phyloP scores from a whole-genome alignment of 2,113 vertebrate genomes.

The Mesocricetus auratus region DNA sequence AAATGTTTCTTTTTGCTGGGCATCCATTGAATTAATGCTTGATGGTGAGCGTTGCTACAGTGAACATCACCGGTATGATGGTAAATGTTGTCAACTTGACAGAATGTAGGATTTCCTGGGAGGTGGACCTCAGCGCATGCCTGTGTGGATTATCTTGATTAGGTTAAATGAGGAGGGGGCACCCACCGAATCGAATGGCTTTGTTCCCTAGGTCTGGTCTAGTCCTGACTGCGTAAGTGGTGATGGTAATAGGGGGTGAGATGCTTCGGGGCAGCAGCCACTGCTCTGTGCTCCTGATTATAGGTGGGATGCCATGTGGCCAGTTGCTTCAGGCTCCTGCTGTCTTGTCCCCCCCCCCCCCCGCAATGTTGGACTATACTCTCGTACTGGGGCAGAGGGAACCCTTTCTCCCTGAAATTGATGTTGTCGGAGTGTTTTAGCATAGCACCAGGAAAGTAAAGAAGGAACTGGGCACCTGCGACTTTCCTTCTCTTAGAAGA shows the following conservation, averaged over 20 bases:
- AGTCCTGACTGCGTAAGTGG: background rate
- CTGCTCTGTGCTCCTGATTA: background rate
- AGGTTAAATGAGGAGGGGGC: background rate
- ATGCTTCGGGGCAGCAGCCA: background rate
- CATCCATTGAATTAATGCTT: background rate
- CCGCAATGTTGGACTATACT: background rate
- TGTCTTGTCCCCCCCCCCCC: background rate
- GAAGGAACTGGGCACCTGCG: background rate
- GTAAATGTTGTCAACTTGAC: background rate
- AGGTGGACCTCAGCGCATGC: background rate
- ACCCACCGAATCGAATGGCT: background rate
- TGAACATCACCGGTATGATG: background rate
- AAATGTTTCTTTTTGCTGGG: background rate
- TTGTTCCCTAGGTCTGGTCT: background rate
- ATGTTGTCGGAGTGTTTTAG: background rate
- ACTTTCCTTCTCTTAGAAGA: background rate
- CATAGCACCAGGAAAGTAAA: background rate
- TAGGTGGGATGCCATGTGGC: no score
- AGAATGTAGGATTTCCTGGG: background rate
- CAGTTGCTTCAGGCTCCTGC: background rate
- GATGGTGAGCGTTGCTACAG: background rate
- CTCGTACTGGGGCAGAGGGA: background rate
- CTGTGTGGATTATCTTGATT: background rate
- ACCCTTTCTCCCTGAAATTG: background rate
- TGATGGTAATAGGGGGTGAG: background rate